Evolutionary conservation across 2,113 vertebrate species (phyloP).

Genomic region (Cariama cristata): DNA sequence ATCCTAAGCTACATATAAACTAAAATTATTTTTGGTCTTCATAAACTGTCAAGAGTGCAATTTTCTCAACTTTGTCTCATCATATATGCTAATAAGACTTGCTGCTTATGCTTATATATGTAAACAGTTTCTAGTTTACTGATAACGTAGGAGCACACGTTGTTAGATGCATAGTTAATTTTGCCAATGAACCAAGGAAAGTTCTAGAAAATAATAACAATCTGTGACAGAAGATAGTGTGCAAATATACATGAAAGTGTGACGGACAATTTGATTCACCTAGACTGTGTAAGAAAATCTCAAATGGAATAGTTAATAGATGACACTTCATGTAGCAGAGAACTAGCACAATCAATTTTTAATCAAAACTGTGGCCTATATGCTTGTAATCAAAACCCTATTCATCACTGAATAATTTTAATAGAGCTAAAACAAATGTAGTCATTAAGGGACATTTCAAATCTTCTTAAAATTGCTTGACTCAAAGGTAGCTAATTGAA

Average conservation of each 20-base stretch:
- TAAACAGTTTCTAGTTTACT: background rate
- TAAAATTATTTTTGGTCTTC: background rate
- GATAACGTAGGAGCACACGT: background rate
- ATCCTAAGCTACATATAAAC: background rate
- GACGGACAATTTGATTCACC: background rate
- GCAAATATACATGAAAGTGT: background rate
- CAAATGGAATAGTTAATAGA: background rate
- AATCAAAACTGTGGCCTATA: background rate
- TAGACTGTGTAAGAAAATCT: background rate
- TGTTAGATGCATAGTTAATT: background rate
- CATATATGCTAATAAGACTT: background rate
- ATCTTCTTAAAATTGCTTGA: constrained; percentile 9
- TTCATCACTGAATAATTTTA: constrained; percentile 34
- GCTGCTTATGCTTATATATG: background rate
- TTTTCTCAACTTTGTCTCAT: background rate
- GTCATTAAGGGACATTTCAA: constrained; percentile 5
- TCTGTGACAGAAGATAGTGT: rapidly evolving
- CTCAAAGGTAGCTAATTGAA: constrained; percentile 14
- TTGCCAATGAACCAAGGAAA: background rate
- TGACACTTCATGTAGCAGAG: background rate
- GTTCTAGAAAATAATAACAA: background rate
- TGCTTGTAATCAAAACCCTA: constrained; percentile 26
- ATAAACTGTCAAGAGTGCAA: background rate
- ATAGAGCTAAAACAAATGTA: constrained; percentile 26
- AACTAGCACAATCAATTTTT: constrained; percentile 9